Conservation (phyloP, 37 sponge, comb jelly and placozoan species). For the Spongia lamella region DNA sequence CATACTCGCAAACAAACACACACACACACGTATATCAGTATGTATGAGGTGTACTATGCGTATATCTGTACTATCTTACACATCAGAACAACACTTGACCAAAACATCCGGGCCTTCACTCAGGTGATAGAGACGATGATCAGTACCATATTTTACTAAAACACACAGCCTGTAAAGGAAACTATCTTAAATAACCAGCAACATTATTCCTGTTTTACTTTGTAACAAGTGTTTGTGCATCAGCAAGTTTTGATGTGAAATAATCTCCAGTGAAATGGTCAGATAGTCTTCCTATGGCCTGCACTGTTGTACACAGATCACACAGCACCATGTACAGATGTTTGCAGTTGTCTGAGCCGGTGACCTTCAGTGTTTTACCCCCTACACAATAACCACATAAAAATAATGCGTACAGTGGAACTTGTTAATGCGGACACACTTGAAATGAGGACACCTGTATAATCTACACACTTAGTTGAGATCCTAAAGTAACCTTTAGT, state of each 20-base stretch:
- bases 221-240: constrained; percentile 50
- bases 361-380: too few relatives aligned
- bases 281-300: constrained; percentile 70
- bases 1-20: too few relatives aligned
- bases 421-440: too few relatives aligned
- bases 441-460: too few relatives aligned
- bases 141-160: constrained; percentile 56
- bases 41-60: too few relatives aligned
- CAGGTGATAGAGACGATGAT: constrained; percentile 39
- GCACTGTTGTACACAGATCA: constrained; percentile 72
- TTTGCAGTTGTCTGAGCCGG: constrained; percentile 28
- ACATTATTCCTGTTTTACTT: constrained; percentile 18
- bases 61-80: too few relatives aligned
- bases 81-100: not conserved
- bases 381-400: too few relatives aligned
- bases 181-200: not conserved
- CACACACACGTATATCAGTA: too few relatives aligned
- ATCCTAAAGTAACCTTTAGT: too few relatives aligned
- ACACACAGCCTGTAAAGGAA: constrained; percentile 23
- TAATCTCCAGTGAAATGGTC: constrained; percentile 70
- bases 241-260: constrained; percentile 37
- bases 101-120: constrained; percentile 2
- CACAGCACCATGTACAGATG: constrained; percentile 67
- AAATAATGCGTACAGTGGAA: too few relatives aligned
- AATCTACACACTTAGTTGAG: too few relatives aligned